Evolutionary conservation across 2,888 invertebrate genomes (phyloP).

Genomic region (Apamea sordens): DNA sequence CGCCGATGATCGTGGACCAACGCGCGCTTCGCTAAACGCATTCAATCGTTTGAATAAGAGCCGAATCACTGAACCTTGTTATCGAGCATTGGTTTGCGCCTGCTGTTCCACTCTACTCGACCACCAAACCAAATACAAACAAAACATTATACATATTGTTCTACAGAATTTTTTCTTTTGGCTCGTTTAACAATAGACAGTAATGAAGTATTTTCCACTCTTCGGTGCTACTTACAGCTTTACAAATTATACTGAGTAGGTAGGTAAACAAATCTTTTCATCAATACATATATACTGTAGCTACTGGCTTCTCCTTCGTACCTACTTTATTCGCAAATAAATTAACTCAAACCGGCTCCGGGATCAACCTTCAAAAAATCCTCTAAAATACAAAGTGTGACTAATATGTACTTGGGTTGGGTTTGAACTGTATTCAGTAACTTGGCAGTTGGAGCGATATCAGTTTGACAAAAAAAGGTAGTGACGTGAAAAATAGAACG

Average conservation of each 20-base stretch:
- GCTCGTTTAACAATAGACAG: neutral
- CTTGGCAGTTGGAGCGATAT: neutral
- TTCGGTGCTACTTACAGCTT: neutral
- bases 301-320: too few relatives aligned
- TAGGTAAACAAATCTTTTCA: neutral
- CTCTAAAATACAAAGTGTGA: neutral
- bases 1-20: slow-evolving; percentile 3
- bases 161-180: neutral
- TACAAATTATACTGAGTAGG: neutral
- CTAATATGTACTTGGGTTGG: neutral
- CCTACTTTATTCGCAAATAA: neutral
- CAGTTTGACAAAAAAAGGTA: neutral
- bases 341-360: neutral
- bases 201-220: neutral
- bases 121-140: slow-evolving; percentile 1
- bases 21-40: slow-evolving; percentile 4
- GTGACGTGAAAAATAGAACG: neutral
- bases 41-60: slow-evolving; percentile 13
- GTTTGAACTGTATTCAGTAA: neutral
- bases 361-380: neutral
- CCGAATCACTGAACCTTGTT: slow-evolving; percentile 27
- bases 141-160: neutral
- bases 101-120: neutral
- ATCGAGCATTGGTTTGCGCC: neutral
- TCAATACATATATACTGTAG: neutral